Evolutionary conservation across 2,888 invertebrate genomes (phyloP).

Genomic region (Meliscaeva auricollis): DNA sequence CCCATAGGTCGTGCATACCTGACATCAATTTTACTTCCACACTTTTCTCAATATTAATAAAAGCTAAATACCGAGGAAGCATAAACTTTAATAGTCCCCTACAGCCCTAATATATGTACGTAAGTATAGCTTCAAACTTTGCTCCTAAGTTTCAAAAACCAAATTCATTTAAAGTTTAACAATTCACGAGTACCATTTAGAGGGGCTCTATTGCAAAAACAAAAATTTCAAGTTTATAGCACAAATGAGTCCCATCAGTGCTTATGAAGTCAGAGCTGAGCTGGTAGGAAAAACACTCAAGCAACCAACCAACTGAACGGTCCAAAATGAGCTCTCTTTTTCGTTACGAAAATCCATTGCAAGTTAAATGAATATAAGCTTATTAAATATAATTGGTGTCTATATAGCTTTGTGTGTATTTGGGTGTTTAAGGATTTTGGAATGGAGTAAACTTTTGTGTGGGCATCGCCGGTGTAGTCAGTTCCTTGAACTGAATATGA

Average conservation of each 20-base stretch:
- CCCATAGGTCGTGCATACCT: too few species aligned
- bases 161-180: conserved; percentile 10
- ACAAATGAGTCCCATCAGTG: background rate
- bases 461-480: too few species aligned
- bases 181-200: background rate
- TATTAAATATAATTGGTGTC: conserved; percentile 24
- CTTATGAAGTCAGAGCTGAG: background rate
- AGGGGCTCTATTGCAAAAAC: background rate
- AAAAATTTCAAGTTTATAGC: background rate
- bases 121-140: conserved; percentile 1
- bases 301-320: background rate
- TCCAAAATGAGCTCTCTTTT: background rate
- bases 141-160: background rate
- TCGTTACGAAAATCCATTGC: background rate
- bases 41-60: background rate
- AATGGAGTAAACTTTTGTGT: too few species aligned
- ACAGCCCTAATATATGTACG: too few species aligned
- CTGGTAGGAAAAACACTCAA: background rate
- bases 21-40: too few species aligned
- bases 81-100: background rate
- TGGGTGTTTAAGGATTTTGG: background rate
- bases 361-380: conserved; percentile 6
- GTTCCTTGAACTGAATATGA: background rate
- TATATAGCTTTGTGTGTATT: background rate
- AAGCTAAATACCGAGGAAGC: background rate